Evolutionary conservation across 2,888 invertebrate genomes (phyloP), one percentile per base, ranked within the genome.

Genomic region (Eupithecia inturbata): DNA sequence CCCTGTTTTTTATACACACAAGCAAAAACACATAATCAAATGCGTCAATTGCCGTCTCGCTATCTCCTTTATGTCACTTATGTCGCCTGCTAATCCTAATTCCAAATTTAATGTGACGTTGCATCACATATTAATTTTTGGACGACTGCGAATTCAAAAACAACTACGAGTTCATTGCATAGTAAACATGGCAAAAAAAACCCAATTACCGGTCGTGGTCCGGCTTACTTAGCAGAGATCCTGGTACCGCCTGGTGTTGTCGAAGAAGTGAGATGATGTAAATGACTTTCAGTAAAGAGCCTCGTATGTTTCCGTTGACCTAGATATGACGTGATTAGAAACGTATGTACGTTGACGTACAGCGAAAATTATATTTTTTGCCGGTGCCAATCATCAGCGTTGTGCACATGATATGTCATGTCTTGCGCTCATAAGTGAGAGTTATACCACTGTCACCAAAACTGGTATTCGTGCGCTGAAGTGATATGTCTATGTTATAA

Each of bases 291-390:
- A 93, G 93, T 87, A 89, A 84, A 89, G 89, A 87, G 87, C 82
- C 85, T 39, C 39, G 93, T 91, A 92, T 89, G 90, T 90, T 94
- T 94, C 94, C 94, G 91, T 82, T 94, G 93, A 90, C 94, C 94
- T 86, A 92, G 93, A 91, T 94, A 74, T 91, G 89, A 88, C 91
- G 88, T 89, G 90, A 92, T 93, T 94, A 94, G 94, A 94, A 94
- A 94, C 89, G 89, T 87, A 86, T 83, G 85, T 83, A 84, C 85
- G 87, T 85, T 86, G 82, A 82, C 85, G 85, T 87, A 88, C 84
- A 87, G 89, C 87, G 90, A 92, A 92, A 92, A 93, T 92, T 78
- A 87, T 91, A 87, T 92, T 94, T 94, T 93, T 94, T 94, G 90
- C 89, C 80, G 83, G 83, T 90, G 91, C 91, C 90, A 92, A 92